A percentile compares a stretch with the other conserved stretches of the same genome.
phyloP scores from a whole-genome alignment of 2,888 invertebrate genomes.

The Scaptomyza polygonia region DNA sequence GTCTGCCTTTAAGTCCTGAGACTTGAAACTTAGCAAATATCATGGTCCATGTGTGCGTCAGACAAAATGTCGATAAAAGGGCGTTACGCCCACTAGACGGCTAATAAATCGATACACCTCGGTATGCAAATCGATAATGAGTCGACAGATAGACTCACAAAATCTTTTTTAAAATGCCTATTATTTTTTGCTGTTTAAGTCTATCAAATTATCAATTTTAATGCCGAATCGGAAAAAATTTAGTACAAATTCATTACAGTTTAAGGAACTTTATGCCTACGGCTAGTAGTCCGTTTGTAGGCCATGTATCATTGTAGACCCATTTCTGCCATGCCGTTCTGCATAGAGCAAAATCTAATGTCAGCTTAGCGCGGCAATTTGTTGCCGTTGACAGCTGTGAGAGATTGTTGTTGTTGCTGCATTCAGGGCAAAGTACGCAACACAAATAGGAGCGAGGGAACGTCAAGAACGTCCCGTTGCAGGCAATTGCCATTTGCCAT shows the following conservation, averaged over 20 bases:
- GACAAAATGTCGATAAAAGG: no score
- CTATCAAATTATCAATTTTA: no score
- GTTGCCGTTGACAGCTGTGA: conserved; percentile 76
- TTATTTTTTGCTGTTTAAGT: no score
- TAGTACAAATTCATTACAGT: neutral
- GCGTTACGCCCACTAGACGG: no score
- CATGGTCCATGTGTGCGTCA: no score
- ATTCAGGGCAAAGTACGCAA: conserved; percentile 41
- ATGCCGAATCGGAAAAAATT: no score
- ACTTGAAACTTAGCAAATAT: no score
- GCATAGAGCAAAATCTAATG: conserved; percentile 68
- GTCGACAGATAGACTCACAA: no score
- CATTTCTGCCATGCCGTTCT: conserved; percentile 60
- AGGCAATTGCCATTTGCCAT: conserved; percentile 69
- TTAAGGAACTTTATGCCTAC: conserved; percentile 19
- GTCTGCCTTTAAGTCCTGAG: no score
- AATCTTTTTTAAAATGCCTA: no score
- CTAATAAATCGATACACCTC: no score
- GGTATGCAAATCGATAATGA: no score
- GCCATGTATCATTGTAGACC: conserved; percentile 56
- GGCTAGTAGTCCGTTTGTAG: conserved; percentile 38
- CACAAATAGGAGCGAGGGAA: conserved; percentile 58
- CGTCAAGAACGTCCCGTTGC: conserved; percentile 60
- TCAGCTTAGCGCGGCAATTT: conserved; percentile 77
- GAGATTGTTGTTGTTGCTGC: conserved; percentile 61